Base-by-base conservation (phyloP, 2,113 vertebrate genomes). In the Raja brachyura region DNA sequence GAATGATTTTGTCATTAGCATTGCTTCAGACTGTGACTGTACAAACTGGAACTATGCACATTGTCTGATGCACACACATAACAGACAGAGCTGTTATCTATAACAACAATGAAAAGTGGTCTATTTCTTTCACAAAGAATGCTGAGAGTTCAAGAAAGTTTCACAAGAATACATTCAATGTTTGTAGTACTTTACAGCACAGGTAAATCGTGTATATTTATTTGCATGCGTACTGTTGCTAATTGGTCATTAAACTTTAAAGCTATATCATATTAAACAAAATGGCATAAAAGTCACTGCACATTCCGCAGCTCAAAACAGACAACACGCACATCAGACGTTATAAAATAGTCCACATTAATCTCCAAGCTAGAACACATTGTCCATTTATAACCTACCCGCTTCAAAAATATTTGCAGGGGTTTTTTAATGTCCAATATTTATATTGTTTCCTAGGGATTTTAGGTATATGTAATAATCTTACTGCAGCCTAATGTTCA, bases 11-110 rank as follows among this genome's bases (percentile, higher is more conserved):
- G 93, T 96, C 96, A 95, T 79, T 94, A 93, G 83, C 93, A 94
- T 48, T 95, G 94, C 95, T 95, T 94, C 94, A 96, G 96, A 95
- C 95, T 95, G 78, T 94, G 94, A 95, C 95, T 96, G 94, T 96
- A 95, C 95, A 96, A 96, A 96, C 95, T 95, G 94, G 93, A 94
- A 94, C 95, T 95, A 95, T 94, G 95, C 94, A 94, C 95, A 95
- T 93, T 54, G 93, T 95, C 95, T 96, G 95, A 95, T 95, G 95
- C 95, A 95, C 95, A 96, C 74, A 95, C 94, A 96, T 93, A 95
- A 95, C 93, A 94, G 93, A 95, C 94, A 95, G 94, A 94, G 95
- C 95, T 95, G 93, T 94, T 93, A 94, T 94, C 95, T 95, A 70
- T 92, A 94, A 95, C 93, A 95, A 93, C 93, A 94, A 93, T 93